Base-by-base conservation (phyloP, 2,113 vertebrate genomes). In the Corvus hawaiiensis region DNA sequence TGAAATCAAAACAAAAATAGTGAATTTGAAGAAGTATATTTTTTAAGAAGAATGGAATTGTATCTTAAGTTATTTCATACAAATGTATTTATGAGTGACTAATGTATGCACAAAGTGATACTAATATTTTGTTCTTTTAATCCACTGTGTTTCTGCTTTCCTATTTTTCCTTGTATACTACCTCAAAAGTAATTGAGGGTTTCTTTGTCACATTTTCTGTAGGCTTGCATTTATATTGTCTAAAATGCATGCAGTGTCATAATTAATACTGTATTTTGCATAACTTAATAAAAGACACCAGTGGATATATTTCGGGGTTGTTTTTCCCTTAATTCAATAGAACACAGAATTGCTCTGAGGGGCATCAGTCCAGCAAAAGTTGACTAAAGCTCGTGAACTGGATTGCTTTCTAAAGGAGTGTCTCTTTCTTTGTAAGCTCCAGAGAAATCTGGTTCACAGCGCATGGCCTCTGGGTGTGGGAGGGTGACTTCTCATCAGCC, bases 131-230 rank as follows among this genome's bases (percentile, higher is more conserved):
- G 81, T 93, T 95, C 96, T 88, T 94, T 94, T 86, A 95, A 82
- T 97, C 91, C 96, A 92, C 92, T 69, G 96, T 96, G 96, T 96
- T 97, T 97, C 93, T 63, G 90, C 85, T 95, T 93, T 94, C 97
- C 46, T 59, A 92, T 91, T 94, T 90, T 96, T 93, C 94, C 97
- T 97, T 96, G 84, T 97, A 97, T 97, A 96, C 98, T 98, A 98
- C 98, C 98, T 98, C 98, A 97, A 96, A 91, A 73, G 59, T 96
- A 89, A 97, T 97, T 97, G 98, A 98, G 98, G 98, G 82, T 96
- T 97, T 97, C 96, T 96, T 94, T 71, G 87, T 97, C 96, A 97
- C 97, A 93, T 97, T 95, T 95, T 95, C 97, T 86, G 97, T 97
- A 92, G 93, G 97, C 97, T 97, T 95, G 97, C 97, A 93, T 91